phyloP scores from a whole-genome alignment of 1,140 invertebrate species.

The Drosophila melanica region DNA sequence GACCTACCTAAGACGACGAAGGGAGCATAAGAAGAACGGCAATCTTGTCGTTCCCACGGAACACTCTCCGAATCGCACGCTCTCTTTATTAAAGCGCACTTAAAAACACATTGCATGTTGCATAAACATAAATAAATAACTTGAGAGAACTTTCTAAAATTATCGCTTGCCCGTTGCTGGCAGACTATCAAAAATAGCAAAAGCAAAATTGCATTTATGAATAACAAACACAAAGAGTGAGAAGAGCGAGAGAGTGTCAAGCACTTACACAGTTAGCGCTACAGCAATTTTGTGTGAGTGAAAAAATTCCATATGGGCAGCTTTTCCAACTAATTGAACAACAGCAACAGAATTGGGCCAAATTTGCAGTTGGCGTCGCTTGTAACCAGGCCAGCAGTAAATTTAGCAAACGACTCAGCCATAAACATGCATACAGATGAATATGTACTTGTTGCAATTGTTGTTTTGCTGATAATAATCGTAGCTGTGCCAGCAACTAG shows the following conservation, averaged over 20 bases:
- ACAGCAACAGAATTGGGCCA: slow-evolving; percentile 71
- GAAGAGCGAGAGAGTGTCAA: slow-evolving; percentile 24
- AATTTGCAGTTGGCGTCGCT: slow-evolving; percentile 67
- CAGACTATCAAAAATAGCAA: slow-evolving; percentile 63
- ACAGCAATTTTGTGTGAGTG: slow-evolving; percentile 45
- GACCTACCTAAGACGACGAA: slow-evolving; percentile 17
- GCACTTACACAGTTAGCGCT: slow-evolving; percentile 42
- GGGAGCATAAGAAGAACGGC: slow-evolving; percentile 6
- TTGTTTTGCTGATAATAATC: slow-evolving; percentile 38
- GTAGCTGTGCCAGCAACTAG: slow-evolving; percentile 25
- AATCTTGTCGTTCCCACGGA: slow-evolving; percentile 71
- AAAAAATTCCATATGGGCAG: slow-evolving; percentile 67
- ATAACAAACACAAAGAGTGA: slow-evolving; percentile 52
- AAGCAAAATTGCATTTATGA: slow-evolving; percentile 75
- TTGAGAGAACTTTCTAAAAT: slow-evolving; percentile 73
- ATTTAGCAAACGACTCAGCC: slow-evolving; percentile 70
- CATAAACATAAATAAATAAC: slow-evolving; percentile 62
- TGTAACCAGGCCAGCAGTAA: slow-evolving; percentile 73
- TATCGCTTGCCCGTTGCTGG: slow-evolving; percentile 58
- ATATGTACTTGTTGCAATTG: slow-evolving; percentile 7
- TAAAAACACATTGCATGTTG: slow-evolving; percentile 64
- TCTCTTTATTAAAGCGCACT: slow-evolving; percentile 51
- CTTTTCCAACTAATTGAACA: slow-evolving; percentile 71
- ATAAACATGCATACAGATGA: slow-evolving; percentile 45
- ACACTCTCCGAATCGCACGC: slow-evolving; percentile 28